Percentiles rank a stretch among this genome's conserved stretches.
Evolutionary conservation across 2,113 vertebrate species (phyloP).

Genomic region (Megaceryle maxima): DNA sequence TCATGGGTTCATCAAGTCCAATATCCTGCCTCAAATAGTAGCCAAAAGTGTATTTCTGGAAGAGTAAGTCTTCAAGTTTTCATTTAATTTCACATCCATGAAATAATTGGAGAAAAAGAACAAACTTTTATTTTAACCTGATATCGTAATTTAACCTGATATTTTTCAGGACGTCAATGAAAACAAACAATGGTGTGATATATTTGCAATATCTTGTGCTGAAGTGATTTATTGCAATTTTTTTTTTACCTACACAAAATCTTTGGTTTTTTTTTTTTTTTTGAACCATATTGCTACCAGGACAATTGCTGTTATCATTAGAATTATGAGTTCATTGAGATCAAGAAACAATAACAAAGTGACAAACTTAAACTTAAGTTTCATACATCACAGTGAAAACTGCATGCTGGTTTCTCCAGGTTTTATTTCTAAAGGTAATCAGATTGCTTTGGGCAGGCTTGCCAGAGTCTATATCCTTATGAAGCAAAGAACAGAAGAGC

Average conservation of each 20-base stretch:
- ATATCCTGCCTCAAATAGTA: neutral
- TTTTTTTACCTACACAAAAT: neutral
- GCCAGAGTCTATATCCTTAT: neutral
- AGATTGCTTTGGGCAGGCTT: neutral
- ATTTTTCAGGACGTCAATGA: neutral
- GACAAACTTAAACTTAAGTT: neutral
- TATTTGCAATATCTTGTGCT: neutral
- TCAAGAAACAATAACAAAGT: neutral
- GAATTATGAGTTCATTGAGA: neutral
- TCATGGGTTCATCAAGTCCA: neutral
- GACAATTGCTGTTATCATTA: neutral
- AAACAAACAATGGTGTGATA: neutral
- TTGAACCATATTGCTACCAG: neutral
- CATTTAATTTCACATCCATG: neutral
- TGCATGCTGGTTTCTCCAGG: neutral
- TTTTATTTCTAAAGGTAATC: neutral
- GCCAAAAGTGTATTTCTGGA: neutral
- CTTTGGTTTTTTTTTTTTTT: neutral
- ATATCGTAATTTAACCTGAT: neutral
- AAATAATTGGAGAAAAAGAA: neutral
- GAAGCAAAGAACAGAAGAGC: neutral
- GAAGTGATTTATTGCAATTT: neutral
- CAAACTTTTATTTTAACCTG: neutral
- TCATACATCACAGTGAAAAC: neutral
- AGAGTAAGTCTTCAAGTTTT: neutral